Base-by-base conservation (phyloP, 2,113 vertebrate species). In the Opisthocomus hoazin region DNA sequence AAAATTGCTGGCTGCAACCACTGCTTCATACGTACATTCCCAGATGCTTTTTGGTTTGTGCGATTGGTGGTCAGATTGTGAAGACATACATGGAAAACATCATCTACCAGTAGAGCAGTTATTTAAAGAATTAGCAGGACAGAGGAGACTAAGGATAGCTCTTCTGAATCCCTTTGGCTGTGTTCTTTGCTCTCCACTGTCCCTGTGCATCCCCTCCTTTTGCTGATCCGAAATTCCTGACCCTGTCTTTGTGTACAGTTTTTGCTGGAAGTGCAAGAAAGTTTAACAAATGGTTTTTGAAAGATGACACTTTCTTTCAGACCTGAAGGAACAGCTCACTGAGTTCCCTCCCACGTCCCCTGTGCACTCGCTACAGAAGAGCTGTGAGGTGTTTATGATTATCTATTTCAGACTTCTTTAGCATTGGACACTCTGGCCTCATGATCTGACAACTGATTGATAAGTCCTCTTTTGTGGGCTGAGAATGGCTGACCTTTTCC, bases 401-500 rank as follows among this genome's bases (percentile, higher is more conserved):
- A 87, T 53, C 79, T 92, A 16, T 96, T 85, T 97, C 63, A 94
- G 61, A 68, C 58, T 71, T 51, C 69, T 79, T 96, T 75, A 87
- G 51, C 58, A 23, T 13, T 54, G 46, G 61, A 65, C 11, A 12
- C 71, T 60, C 46, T 39, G 32, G 63, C 29, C 73, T 80, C 90
- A 57, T 68, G n/a, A 19, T 61, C 54, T 96, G 86, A 97, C 93
- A 97, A 83, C n/a, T 88, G 89, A 96, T 79, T 83, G 91, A 94
- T 97, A 95, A 46, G 48, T 85, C 61, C 63, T 92, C 95, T 95
- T 97, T 96, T 94, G 92, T 96, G 37, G 68, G 54, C 82, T 93
- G 94, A 97, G 94, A 97, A 97, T 79, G 82, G 73, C 51, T 94
- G 96, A 97, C 89, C 96, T 97, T 97, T 97, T 92, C 77, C 73